Conservation (phyloP, 2,797 vertebrate genomes). For the Rhynchotus rufescens region DNA sequence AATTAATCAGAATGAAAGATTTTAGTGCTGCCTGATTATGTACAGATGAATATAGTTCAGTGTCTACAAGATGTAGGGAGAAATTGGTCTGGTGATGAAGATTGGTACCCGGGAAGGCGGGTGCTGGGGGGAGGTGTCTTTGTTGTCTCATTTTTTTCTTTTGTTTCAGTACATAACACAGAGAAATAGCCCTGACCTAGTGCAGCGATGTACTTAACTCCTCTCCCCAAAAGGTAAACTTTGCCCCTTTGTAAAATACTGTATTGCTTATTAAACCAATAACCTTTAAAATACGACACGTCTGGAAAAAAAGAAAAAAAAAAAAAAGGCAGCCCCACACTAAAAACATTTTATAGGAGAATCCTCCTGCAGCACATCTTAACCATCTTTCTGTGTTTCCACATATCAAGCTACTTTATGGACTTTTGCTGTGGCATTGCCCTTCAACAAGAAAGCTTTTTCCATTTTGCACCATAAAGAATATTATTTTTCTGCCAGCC, state of each 20-base stretch:
- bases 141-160: slow-evolving; percentile 58
- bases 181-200: slow-evolving; percentile 66
- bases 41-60: slow-evolving; percentile 72
- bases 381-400: slow-evolving; percentile 83
- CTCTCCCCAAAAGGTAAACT: slow-evolving; percentile 72
- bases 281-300: slow-evolving; percentile 77
- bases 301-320: background rate
- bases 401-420: slow-evolving; percentile 90
- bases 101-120: background rate
- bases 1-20: slow-evolving; percentile 82
- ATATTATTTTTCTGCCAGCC: slow-evolving; percentile 99
- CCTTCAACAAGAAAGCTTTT: slow-evolving; percentile 95
- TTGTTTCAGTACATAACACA: slow-evolving; percentile 68
- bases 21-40: slow-evolving; percentile 76
- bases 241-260: slow-evolving; percentile 72
- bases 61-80: slow-evolving; percentile 60
- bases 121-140: background rate
- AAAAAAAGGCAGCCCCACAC: slow-evolving; percentile 6
- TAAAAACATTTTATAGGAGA: slow-evolving; percentile 74
- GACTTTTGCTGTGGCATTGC: slow-evolving; percentile 93
- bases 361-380: slow-evolving; percentile 72
- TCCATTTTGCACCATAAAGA: slow-evolving; percentile 98
- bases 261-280: slow-evolving; percentile 79
- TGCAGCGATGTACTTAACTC: slow-evolving; percentile 64
- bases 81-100: slow-evolving; percentile 52